Base-by-base conservation (phyloP, 2,797 vertebrate species). In the Leuciscus waleckii region DNA sequence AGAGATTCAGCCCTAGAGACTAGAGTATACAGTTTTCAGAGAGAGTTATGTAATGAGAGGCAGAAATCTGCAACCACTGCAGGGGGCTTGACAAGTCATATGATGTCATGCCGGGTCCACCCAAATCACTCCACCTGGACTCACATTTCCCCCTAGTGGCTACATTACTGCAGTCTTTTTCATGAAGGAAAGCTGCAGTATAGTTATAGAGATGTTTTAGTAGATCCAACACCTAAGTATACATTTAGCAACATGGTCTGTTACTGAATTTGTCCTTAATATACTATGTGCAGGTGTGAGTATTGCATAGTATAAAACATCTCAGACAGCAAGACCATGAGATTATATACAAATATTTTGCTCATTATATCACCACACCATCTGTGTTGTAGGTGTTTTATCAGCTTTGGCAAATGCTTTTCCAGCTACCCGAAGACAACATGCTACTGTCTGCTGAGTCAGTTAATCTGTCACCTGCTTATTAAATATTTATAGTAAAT, bases 81-180 rank as follows among this genome's bases (percentile, higher is more conserved):
- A 61, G 67, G 49, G 67, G 54, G 46, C 37, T 67, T 81, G 49
- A 51, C 26, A 91, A 46, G 63, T 54, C 39, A 82, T 61, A 84
- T 68, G 61, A 80, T 79, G 81, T 58, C 81, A 80, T 56, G 13
- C 46, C 29, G 26, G 6, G n/a, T 74, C 61, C 43, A 41, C n/a
- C 5, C 41, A 63, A 65, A 39, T 70, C 63, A 82, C 80, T 65
- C 79, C 87, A 93, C 89, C 91, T 92, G 84, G 92, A 68, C 74
- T 75, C 90, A 92, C 88, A 93, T 77, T 94, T 93, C 93, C 93
- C 93, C 91, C 95, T 93, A 90, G 91, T 94, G 95, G 91, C 26
- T 7, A 21, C n/a, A 76, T 29, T 79, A 90, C 82, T 86, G 74
- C 90, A 89, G 23, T 26, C 14, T 46, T 3, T 67, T 79, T 35